A percentile compares a stretch with the other conserved stretches of the same genome.
Conservation (phyloP, 1,140 invertebrate species). For the Stegodyphus dumicola region DNA sequence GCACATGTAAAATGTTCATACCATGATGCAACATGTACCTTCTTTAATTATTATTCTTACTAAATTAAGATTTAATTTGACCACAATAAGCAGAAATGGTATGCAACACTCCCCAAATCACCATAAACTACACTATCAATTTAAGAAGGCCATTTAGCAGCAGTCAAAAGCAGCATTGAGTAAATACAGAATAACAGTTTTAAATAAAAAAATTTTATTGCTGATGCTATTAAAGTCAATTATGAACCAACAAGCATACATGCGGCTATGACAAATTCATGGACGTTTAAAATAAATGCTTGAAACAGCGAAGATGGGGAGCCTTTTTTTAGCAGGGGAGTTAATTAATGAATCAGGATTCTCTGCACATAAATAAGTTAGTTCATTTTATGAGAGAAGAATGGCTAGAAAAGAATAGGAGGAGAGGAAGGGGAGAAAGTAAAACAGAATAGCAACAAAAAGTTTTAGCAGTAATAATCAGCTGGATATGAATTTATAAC, state of each 20-base stretch:
- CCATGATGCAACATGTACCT: no score
- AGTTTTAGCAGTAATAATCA: neutral
- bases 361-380: neutral
- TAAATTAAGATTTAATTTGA: no score
- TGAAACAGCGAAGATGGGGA: neutral
- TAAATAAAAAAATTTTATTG: constrained; percentile 26
- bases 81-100: no score
- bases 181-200: no score
- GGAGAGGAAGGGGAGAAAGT: neutral
- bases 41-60: no score
- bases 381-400: neutral
- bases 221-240: constrained; percentile 25
- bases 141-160: no score
- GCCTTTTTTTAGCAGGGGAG: neutral
- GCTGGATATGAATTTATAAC: neutral
- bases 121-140: no score
- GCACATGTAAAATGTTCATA: no score
- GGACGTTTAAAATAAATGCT: no score
- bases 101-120: no score
- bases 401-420: neutral
- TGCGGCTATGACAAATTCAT: neutral
- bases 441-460: neutral
- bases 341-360: neutral
- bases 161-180: no score
- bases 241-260: neutral